Evolutionary conservation across 2,797 vertebrate species (phyloP).

Genomic region (Cryptoblepharus egeriae): DNA sequence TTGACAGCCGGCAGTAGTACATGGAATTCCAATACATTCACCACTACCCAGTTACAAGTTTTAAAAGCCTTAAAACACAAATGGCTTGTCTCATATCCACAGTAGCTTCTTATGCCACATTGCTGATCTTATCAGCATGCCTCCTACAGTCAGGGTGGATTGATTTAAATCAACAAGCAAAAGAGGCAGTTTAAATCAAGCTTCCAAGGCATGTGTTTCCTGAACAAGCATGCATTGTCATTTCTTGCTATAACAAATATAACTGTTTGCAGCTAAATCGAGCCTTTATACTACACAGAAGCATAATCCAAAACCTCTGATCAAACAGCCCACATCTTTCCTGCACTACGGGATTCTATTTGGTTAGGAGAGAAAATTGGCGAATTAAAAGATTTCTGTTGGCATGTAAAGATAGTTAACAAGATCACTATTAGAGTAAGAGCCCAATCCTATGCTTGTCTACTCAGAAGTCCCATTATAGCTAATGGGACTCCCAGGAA

Average conservation of each 20-base stretch:
- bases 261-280: conserved; percentile 9
- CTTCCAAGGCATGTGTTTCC: not conserved
- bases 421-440: not conserved
- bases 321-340: not conserved
- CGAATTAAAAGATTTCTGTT: conserved; percentile 4
- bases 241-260: conserved; percentile 26
- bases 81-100: not conserved
- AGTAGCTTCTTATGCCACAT: conserved; percentile 26
- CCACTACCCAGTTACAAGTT: not conserved
- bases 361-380: not conserved
- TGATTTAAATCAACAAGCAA: not conserved
- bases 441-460: no score
- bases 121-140: conserved; percentile 19
- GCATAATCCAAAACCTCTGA: conserved; percentile 19
- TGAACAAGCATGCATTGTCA: conserved; percentile 1
- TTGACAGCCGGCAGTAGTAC: not conserved
- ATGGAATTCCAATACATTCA: not conserved
- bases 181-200: not conserved
- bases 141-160: not conserved
- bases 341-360: not conserved
- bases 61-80: conserved; percentile 4
- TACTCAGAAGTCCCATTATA: no score
- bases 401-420: not conserved
- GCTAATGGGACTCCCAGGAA: no score
- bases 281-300: conserved; percentile 12